These are phyloP conservation scores for Melieria picta DNA, from an alignment of 2,888 invertebrate species.

Conservation along the genomic window DNA sequence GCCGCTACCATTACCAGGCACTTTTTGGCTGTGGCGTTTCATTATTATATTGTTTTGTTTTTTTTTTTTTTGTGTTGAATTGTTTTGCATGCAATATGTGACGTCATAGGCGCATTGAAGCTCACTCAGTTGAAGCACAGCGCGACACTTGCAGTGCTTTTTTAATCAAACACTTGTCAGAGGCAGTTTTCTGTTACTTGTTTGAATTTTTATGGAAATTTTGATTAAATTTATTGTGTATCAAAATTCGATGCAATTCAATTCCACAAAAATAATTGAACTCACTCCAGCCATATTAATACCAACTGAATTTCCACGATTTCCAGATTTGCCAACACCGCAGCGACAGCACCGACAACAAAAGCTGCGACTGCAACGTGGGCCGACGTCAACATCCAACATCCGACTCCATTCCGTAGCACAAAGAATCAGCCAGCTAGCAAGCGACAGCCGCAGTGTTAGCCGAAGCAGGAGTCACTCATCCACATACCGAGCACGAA, in stretches of 20 bases:
- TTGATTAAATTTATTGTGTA: conserved; percentile 38
- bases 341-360: conserved; percentile 4
- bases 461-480: background rate
- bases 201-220: conserved; percentile 24
- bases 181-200: conserved; percentile 15
- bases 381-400: background rate
- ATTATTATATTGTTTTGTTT: background rate
- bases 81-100: background rate
- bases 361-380: conserved; percentile 3
- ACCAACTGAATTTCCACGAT: conserved; percentile 20
- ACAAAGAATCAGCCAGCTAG: background rate
- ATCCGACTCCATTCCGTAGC: background rate
- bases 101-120: background rate
- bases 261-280: conserved; percentile 25
- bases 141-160: conserved; percentile 11
- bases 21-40: no score
- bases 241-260: conserved; percentile 28
- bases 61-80: conserved; percentile 9
- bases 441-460: background rate
- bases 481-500: background rate
- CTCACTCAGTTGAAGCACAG: no score
- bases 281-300: conserved; percentile 14
- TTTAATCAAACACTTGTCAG: conserved; percentile 32
- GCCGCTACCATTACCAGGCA: no score
- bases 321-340: conserved; percentile 23